Conservation (phyloP, 2,113 vertebrate genomes). For the Myrmecophaga tridactyla region DNA sequence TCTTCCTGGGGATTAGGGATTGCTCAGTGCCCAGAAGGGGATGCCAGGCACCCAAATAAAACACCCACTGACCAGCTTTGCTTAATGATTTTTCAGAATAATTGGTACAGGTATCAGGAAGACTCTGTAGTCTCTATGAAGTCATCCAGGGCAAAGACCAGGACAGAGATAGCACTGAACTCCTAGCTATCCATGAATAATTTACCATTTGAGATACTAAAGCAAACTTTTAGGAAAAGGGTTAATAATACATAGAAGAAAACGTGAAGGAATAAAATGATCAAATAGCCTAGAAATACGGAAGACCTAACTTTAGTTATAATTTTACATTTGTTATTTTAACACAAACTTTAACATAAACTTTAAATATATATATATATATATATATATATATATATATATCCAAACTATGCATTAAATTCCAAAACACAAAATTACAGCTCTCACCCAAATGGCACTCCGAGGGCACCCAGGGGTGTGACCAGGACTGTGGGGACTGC, state of each 20-base stretch:
- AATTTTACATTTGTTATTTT: not conserved
- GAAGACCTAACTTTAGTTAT: not conserved
- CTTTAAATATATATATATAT: too few relatives aligned
- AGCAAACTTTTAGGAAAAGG: not conserved
- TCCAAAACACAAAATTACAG: conserved; percentile 66
- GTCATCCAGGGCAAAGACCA: not conserved
- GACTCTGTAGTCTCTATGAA: not conserved
- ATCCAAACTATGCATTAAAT: conserved; percentile 13
- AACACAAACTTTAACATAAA: too few relatives aligned
- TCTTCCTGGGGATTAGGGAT: not conserved
- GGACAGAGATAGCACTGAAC: not conserved
- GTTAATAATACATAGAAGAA: not conserved
- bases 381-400: too few relatives aligned
- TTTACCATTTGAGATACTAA: not conserved
- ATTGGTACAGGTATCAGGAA: not conserved
- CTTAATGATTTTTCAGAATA: not conserved
- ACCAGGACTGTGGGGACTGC: conserved; percentile 94
- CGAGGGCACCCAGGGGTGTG: conserved; percentile 95
- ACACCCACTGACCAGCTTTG: not conserved
- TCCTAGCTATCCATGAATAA: not conserved
- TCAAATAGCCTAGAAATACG: not conserved
- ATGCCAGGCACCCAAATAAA: not conserved
- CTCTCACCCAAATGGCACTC: conserved; percentile 96
- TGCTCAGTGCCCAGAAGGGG: not conserved
- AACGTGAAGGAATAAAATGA: not conserved